Conservation (phyloP, 2,113 vertebrate species). For the Coracopsis vasa region DNA sequence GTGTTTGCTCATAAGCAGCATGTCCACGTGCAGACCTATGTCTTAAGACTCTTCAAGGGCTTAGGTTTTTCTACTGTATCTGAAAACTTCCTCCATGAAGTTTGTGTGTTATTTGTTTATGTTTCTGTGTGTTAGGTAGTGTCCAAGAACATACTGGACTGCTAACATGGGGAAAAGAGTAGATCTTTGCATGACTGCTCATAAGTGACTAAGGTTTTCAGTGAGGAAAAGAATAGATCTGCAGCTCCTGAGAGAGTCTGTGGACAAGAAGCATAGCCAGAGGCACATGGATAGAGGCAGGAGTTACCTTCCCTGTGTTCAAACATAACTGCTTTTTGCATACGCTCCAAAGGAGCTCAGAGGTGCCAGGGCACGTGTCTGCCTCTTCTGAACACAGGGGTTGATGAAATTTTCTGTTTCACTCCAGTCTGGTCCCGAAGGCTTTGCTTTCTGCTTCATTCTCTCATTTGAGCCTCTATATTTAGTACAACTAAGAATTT, state of each 20-base stretch:
- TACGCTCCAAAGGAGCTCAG: not conserved
- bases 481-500: not conserved
- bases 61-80: not conserved
- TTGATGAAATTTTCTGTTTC: not conserved
- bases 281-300: fast-evolving
- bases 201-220: not conserved
- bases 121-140: not conserved
- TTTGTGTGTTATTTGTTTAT: not conserved
- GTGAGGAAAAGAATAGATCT: not conserved
- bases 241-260: not conserved
- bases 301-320: not conserved
- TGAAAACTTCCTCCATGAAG: not conserved
- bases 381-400: fast-evolving
- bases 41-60: not conserved
- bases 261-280: not conserved
- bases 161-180: not conserved
- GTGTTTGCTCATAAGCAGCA: not conserved
- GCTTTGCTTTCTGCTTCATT: not conserved
- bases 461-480: not conserved
- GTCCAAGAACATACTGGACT: not conserved
- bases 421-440: not conserved
- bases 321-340: not conserved
- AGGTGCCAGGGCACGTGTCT: fast-evolving
- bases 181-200: not conserved
- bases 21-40: fast-evolving